A percentile compares a stretch with the other conserved stretches of the same genome.
Evolutionary conservation across 2,797 vertebrate genomes (phyloP).

Genomic region (Leptodactylus fallax): DNA sequence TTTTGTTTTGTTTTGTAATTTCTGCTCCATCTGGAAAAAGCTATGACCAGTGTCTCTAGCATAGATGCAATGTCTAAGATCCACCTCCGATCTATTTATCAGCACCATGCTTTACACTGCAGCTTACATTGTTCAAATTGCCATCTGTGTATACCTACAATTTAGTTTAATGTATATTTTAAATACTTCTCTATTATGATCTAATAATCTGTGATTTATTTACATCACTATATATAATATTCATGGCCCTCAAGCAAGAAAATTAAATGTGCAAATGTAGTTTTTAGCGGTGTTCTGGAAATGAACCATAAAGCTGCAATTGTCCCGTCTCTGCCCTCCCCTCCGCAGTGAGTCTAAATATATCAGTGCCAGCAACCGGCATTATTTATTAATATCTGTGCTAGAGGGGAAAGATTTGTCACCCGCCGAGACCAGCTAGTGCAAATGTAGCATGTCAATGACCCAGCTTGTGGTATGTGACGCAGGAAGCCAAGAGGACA

Average conservation of each 20-base stretch:
- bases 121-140: background rate
- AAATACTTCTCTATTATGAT: too few relatives aligned
- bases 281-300: too few relatives aligned
- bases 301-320: too few relatives aligned
- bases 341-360: background rate
- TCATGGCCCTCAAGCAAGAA: too few relatives aligned
- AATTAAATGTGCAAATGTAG: too few relatives aligned
- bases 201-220: too few relatives aligned
- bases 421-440: background rate
- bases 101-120: background rate
- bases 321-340: background rate
- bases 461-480: background rate
- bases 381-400: constrained; percentile 14
- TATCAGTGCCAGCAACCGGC: background rate
- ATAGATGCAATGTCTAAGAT: background rate
- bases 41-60: background rate
- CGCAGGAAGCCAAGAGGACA: background rate
- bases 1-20: too few relatives aligned
- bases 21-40: too few relatives aligned
- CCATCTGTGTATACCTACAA: background rate
- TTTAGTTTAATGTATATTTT: too few relatives aligned
- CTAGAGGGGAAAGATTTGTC: background rate
- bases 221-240: too few relatives aligned
- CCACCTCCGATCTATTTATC: background rate
- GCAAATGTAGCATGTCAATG: background rate